Conservation (phyloP, 2,113 vertebrate genomes). For the Numida meleagris region DNA sequence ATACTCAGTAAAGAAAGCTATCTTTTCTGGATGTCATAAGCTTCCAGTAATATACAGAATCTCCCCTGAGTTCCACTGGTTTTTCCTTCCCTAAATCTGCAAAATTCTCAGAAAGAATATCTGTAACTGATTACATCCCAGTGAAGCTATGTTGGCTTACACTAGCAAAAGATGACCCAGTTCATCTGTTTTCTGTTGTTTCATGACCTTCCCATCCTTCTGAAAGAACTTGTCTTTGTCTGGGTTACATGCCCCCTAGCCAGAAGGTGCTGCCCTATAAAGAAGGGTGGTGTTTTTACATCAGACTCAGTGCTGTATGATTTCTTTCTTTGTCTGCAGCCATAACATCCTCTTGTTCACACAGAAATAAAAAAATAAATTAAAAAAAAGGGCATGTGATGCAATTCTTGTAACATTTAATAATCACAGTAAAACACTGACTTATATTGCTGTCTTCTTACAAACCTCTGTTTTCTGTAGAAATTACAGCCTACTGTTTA, state of each 20-base stretch:
- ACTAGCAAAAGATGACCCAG: neutral
- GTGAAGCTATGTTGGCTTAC: neutral
- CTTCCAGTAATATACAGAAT: neutral
- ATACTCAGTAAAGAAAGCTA: neutral
- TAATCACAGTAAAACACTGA: conserved; percentile 71
- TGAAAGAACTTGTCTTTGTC: neutral
- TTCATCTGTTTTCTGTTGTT: neutral
- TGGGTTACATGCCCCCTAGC: neutral
- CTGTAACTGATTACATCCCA: neutral
- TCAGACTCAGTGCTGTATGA: neutral
- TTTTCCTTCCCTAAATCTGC: neutral
- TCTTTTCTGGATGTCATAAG: neutral
- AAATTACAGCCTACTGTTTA: conserved; percentile 72
- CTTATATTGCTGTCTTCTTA: conserved; percentile 60
- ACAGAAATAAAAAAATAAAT: conserved; percentile 34
- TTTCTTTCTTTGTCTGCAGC: conserved; percentile 43
- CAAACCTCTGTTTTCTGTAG: conserved; percentile 70
- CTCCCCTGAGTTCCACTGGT: neutral
- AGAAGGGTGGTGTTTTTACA: neutral
- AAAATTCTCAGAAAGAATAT: neutral
- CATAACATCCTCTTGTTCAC: neutral
- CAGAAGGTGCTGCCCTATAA: neutral
- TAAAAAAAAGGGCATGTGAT: neutral
- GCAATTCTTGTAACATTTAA: conserved; percentile 71
- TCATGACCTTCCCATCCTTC: neutral